phyloP scores from a whole-genome alignment of 2,113 vertebrate species.

The Campylomormyrus tamandua region DNA sequence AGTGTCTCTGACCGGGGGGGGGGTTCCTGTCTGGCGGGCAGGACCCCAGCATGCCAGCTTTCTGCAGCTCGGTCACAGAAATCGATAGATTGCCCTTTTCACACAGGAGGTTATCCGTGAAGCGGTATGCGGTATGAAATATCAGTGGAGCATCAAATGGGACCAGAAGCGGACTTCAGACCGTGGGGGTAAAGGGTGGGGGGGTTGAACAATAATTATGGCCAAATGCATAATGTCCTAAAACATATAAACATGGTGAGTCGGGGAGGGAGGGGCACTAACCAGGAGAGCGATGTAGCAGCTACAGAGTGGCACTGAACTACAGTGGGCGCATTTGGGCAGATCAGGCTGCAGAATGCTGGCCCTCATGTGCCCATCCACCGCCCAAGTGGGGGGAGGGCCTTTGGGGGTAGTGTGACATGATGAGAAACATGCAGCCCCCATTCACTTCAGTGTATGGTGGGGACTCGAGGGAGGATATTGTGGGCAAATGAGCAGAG shows the following conservation, averaged over 20 bases:
- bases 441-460: neutral
- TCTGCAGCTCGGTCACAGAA: neutral
- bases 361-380: too few species aligned
- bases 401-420: neutral
- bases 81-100: neutral
- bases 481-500: neutral
- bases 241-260: neutral
- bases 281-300: neutral
- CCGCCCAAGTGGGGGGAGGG: neutral
- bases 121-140: neutral
- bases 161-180: slow-evolving; percentile 22
- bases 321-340: neutral
- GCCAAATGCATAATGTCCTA: neutral
- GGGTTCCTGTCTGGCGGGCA: neutral
- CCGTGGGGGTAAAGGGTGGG: slow-evolving; percentile 41
- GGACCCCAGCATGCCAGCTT: neutral
- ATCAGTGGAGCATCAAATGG: neutral
- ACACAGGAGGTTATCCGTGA: neutral
- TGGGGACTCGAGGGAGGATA: neutral
- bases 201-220: too few species aligned
- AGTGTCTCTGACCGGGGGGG: neutral
- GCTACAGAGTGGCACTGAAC: neutral
- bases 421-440: neutral
- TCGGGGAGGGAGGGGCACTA: neutral
- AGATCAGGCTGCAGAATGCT: too few species aligned